phyloP scores from a whole-genome alignment of 2,888 invertebrate genomes.

The Lithophane semibrunnea region DNA sequence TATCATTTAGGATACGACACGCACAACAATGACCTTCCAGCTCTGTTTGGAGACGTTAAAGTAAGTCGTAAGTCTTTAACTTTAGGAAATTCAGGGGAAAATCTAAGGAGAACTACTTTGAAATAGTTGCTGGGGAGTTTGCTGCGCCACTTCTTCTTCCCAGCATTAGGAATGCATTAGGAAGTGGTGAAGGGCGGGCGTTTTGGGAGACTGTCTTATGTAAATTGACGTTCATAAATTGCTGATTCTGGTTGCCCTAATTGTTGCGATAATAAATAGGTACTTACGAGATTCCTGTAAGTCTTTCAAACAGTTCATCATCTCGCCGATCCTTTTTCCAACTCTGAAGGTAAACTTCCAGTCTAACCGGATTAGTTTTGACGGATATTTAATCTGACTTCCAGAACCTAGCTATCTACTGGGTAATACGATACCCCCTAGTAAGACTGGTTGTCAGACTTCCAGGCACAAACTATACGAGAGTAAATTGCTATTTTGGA shows the following conservation, averaged over 20 bases:
- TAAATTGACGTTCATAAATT: no score
- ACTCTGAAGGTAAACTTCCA: background rate
- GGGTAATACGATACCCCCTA: background rate
- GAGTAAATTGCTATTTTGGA: background rate
- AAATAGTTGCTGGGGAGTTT: background rate
- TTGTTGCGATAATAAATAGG: background rate
- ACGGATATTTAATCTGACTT: background rate
- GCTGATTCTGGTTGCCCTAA: no score
- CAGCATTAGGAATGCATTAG: no score
- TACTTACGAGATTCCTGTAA: background rate
- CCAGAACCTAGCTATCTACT: no score
- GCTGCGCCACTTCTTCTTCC: no score
- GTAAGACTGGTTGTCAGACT: background rate
- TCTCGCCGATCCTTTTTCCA: no score
- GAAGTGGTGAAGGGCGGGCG: no score
- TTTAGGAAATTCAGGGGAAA: background rate
- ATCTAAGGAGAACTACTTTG: background rate
- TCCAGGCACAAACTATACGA: background rate
- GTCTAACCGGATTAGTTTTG: background rate
- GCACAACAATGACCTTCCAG: slow-evolving; percentile 87
- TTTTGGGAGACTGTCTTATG: no score
- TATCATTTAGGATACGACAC: slow-evolving; percentile 91
- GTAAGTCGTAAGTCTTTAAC: slow-evolving; percentile 81
- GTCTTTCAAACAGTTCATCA: background rate
- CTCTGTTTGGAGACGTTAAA: slow-evolving; percentile 92